Percentiles rank a stretch among this genome's conserved stretches.
Evolutionary conservation across 2,888 invertebrate species (phyloP).

Genomic region (Conomelus anceps): DNA sequence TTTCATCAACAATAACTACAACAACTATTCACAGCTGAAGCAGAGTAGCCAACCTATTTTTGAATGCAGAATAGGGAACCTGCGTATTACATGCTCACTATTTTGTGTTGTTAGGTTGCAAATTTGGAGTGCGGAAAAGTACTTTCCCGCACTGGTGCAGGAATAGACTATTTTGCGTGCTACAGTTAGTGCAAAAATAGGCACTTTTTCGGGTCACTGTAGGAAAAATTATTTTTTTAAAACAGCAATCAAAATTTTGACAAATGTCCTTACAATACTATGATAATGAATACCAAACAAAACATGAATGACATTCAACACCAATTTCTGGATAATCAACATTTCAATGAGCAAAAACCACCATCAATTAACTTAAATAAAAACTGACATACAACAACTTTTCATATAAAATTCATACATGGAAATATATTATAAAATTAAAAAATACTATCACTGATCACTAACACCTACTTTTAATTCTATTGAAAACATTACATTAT

Average conservation of each 20-base stretch:
- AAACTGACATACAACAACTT: not conserved
- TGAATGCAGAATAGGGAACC: no score
- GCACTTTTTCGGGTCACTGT: no score
- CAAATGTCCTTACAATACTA: not conserved
- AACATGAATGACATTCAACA: not conserved
- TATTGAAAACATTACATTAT: not conserved
- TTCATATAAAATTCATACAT: not conserved
- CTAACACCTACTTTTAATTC: not conserved
- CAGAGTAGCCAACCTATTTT: no score
- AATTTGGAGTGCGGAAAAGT: no score
- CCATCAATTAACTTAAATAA: not conserved
- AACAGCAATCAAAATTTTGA: not conserved
- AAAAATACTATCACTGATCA: not conserved
- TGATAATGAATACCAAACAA: not conserved
- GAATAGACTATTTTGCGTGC: no score
- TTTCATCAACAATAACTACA: no score
- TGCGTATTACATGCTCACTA: no score
- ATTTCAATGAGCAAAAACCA: not conserved
- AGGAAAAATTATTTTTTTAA: not conserved
- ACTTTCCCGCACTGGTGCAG: no score
- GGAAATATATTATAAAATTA: not conserved
- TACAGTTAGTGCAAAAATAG: no score
- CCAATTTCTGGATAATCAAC: not conserved
- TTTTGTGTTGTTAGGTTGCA: no score
- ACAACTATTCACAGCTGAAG: no score